Base-by-base conservation (phyloP, 2,888 invertebrate species). In the Pandemis heparana region DNA sequence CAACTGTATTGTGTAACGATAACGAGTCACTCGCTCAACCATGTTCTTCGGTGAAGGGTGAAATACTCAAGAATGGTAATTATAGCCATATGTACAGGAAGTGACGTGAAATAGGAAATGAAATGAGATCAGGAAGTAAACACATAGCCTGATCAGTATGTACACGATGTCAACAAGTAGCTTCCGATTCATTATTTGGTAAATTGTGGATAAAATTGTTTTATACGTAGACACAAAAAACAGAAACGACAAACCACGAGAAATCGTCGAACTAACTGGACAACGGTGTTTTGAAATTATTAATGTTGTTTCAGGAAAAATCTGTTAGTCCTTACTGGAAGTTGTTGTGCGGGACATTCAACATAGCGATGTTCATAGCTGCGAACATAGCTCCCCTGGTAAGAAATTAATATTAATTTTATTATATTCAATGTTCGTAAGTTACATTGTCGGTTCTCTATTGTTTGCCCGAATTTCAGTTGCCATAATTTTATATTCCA, bases 301-400 rank as follows among this genome's bases (percentile, higher is more conserved):
- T 73, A 62, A 72, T 77, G 59, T 66, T 46, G 75, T 82, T 86
- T 76, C 87, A 94, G 94, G 90, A 89, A 81, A 92, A 85, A 75
- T 77, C 82, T n/a, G 82, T 91, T 62, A 88, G 87, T 74, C 90
- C 92, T 14, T 86, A 87, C 72, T 92, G 90, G 91, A 91, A 91
- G 80, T 75, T 92, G 60, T 84, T 86, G 32, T 91, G 90, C 77
- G 92, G 90, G 46, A 83, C 86, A 51, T 89, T 93, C 78, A 92
- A 92, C 82, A 86, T 92, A 77, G 81, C 83, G 18, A 88, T 90
- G 83, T 92, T 92, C 76, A 84, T 89, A 18, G 85, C 88, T 1
- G 87, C 89, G 12, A 92, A 89, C 76, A 82, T 92, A 76, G 85
- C 88, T 53, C 90, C 91, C 66, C 80, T 94, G 89, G 93, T 94